phyloP scores from a whole-genome alignment of 2,113 vertebrate species.

The Mus pahari region DNA sequence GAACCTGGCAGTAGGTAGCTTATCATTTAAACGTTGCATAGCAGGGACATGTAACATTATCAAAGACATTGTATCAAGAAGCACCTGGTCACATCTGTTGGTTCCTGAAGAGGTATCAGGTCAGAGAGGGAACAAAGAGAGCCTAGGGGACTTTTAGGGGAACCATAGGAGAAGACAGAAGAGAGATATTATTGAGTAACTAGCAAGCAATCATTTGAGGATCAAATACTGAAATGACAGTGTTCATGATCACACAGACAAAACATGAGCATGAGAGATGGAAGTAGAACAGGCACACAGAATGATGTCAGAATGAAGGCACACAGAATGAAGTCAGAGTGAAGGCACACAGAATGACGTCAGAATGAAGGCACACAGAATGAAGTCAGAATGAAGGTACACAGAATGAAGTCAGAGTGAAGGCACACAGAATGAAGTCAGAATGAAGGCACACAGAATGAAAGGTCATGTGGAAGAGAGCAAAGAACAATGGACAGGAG shows the following conservation, averaged over 20 bases:
- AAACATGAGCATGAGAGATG: background rate
- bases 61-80: background rate
- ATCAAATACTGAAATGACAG: background rate
- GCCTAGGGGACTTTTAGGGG: background rate
- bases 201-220: background rate
- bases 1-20: background rate
- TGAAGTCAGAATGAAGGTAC: no score
- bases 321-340: background rate
- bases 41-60: background rate
- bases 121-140: conserved; percentile 8
- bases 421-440: background rate
- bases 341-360: no score
- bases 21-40: background rate
- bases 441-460: background rate
- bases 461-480: background rate
- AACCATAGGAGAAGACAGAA: background rate
- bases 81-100: background rate
- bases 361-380: background rate
- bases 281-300: background rate
- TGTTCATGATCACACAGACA: background rate
- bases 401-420: no score
- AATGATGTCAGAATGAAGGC: background rate
- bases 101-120: background rate
- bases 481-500: background rate
- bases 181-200: background rate